Evolutionary conservation across 1,140 invertebrate species (phyloP), one percentile per base, ranked within the genome.

Genomic region (Saccostrea glomerata): DNA sequence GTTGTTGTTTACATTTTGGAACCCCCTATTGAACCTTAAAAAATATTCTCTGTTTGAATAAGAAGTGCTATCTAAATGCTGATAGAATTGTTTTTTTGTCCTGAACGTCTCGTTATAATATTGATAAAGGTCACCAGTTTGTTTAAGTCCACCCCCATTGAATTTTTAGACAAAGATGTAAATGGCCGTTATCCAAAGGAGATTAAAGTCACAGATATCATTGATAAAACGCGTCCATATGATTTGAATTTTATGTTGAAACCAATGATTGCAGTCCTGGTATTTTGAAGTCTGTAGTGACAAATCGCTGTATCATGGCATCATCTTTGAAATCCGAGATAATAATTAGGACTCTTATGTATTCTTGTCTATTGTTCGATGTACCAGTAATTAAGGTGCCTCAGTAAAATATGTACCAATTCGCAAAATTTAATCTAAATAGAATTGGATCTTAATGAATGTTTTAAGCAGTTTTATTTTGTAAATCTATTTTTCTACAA

Each of bases 61-160:
- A 77, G 70, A 36, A 77, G 58, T 63, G 15, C 70, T 77, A 30
- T 77, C 70, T 77, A 77, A 77, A 77, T 13, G 25, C 11, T 5
- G 70, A 77, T 77, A 77, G 70, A 77, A 77, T 77, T 77, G 25
- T 77, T 36, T 9, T 47, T 77, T 77, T 77, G 70, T 77, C 30
- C 25, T 5, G 25, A 77, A 77, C 30, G 70, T 25, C 30, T 17
- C 15, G 36, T 77, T 77, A 30, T 30, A 15, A 30, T 30, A 15
- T 77, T 77, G 70, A 77, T 77, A 77, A 77, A 77, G 70, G 70
- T 66, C 60, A 66, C 20, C 20, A 66, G 60, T 77, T 77, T 77
- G 70, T 77, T 36, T 77, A 77, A 77, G 70, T 36, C 70, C 70
- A 77, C 25, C 25, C 23, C 25, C 30, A 77, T 77, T 77, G 25